These are phyloP conservation scores for Acinonyx jubatus DNA, from an alignment of 2,113 vertebrate species.

Conservation along the genomic window DNA sequence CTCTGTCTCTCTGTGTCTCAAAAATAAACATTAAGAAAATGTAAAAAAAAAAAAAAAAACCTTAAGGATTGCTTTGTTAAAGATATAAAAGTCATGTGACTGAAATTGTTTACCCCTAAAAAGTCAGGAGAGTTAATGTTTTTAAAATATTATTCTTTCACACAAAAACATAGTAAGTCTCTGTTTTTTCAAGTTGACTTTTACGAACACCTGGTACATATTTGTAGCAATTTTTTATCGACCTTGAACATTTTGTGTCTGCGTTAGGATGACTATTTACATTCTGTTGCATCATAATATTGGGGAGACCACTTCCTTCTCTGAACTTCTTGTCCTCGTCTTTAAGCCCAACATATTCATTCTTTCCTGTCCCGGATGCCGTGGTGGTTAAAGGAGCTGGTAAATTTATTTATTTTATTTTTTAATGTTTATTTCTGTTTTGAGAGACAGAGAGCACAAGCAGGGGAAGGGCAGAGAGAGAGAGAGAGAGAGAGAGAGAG, in stretches of 20 bases:
- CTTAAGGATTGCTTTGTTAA: background rate
- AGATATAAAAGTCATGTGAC: background rate
- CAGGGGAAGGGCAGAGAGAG: too few species aligned
- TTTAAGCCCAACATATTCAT: background rate
- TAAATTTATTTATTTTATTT: background rate
- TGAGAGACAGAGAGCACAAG: too few species aligned
- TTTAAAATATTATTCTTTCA: background rate
- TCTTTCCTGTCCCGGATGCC: background rate
- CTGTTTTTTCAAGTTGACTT: background rate
- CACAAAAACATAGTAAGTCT: background rate
- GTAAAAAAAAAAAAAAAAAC: too few species aligned
- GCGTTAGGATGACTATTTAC: background rate
- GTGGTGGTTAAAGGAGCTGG: background rate
- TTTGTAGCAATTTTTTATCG: background rate
- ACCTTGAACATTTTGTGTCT: background rate
- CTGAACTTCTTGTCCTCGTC: background rate
- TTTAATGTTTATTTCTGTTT: too few species aligned
- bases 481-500: too few species aligned
- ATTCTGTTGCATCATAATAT: background rate
- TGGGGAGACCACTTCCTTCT: background rate
- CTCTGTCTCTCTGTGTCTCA: too few species aligned
- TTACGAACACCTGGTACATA: background rate
- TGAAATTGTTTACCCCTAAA: background rate
- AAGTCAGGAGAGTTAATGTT: background rate
- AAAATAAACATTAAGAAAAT: too few species aligned